Conservation (phyloP, 1,140 invertebrate genomes). For the Portunus trituberculatus region DNA sequence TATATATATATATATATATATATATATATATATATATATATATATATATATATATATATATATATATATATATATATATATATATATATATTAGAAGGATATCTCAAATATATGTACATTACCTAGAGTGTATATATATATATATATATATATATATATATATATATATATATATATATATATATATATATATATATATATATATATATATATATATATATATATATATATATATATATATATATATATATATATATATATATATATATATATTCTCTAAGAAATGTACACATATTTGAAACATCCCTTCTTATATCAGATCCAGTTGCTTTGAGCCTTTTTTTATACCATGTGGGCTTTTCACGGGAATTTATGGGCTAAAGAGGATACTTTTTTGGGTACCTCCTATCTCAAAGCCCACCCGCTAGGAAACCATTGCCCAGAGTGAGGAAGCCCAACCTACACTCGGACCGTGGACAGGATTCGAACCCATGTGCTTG, state of each 20-base stretch:
- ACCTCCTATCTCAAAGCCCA: no score
- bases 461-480: no score
- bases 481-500: no score
- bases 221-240: constrained; percentile 39
- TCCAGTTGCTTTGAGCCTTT: no score
- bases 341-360: no score
- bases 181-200: constrained; percentile 41
- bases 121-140: neutral
- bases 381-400: no score
- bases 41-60: constrained; percentile 37
- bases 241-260: constrained; percentile 36
- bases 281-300: neutral
- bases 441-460: no score
- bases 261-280: constrained; percentile 5
- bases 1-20: constrained; percentile 26
- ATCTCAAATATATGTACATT: neutral
- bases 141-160: constrained; percentile 38
- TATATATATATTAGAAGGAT: constrained; percentile 31
- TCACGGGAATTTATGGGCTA: no score
- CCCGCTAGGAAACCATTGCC: no score
- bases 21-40: constrained; percentile 46
- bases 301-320: neutral
- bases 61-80: constrained; percentile 41
- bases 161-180: constrained; percentile 35
- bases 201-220: constrained; percentile 25